Evolutionary conservation across 2,113 vertebrate genomes (phyloP), one percentile per base, ranked within the genome.

Genomic region (Dinomys branickii): DNA sequence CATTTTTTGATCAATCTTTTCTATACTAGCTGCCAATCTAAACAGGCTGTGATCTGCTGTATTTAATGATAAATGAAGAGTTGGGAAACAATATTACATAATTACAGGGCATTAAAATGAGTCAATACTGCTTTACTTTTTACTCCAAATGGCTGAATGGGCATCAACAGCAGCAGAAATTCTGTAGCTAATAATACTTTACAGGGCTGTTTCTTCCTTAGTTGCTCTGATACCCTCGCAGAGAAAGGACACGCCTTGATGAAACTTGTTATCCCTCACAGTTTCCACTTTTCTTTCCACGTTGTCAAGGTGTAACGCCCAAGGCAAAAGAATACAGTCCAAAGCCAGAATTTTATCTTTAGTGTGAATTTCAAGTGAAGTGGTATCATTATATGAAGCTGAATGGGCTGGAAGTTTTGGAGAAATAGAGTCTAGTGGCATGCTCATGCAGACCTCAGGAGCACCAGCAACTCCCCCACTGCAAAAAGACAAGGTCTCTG

Each of bases 1-100:
- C 28, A 50, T 50, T 61, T 63, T 87, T 59, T 95, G 95, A 0
- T 0, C 19, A 58, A 47, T 59, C 50, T 77, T 89, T 75, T 92
- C 67, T 90, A 80, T 7, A 96, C 56, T 41, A 94, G 96, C 38
- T 82, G 44, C 41, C 41, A 90, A 81, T 52, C 58, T 63, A 90
- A 95, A 82, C 41, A 93, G 56, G 30, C 16, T 67, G 56, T 24
- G 35, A 87, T 81, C 80, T 85, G 17, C 38, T 85, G 22, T 50
- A 89, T 56, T 80, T 78, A 71, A 59, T 90, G 54, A 61, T 65
- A 87, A 88, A 94, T 24, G 67, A 94, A 80, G 52, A 61, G 10
- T 78, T 82, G 47, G 54, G 44, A 88, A 95, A 80, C 41, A 85
- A 24, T 44, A 63, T 52, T 54, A 83, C 38, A 35, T 44, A 81